Percentiles rank a stretch among this genome's conserved stretches.
Evolutionary conservation across 2,888 invertebrate species (phyloP).

Genomic region (Polyommatus icarus): DNA sequence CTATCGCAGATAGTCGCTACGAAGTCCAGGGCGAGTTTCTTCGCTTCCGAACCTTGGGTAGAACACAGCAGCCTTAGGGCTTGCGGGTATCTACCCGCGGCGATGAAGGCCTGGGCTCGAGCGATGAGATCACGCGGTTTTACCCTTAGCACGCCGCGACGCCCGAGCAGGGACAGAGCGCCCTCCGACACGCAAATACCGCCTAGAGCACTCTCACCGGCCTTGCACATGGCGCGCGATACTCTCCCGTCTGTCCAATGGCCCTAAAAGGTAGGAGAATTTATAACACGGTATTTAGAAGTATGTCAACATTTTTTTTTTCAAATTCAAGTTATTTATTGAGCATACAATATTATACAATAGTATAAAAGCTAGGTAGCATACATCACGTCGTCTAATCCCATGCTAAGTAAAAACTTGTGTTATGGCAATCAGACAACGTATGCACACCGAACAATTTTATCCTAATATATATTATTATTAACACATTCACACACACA

Average conservation of each 20-base stretch:
- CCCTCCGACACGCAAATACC: slow-evolving; percentile 75
- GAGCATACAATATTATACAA: too few species aligned
- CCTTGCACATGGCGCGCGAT: slow-evolving; percentile 81
- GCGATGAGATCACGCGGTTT: slow-evolving; percentile 81
- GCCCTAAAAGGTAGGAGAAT: slow-evolving; percentile 79
- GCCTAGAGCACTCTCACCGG: slow-evolving; percentile 79
- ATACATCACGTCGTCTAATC: too few species aligned
- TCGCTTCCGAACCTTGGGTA: slow-evolving; percentile 56
- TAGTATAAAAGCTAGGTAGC: too few species aligned
- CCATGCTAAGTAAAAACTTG: too few species aligned
- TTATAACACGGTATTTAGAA: background rate
- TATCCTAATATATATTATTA: too few species aligned
- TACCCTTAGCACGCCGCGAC: slow-evolving; percentile 83
- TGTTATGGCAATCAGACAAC: too few species aligned
- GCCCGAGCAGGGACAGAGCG: slow-evolving; percentile 79
- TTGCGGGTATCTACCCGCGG: slow-evolving; percentile 78
- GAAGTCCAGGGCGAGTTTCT: slow-evolving; percentile 54
- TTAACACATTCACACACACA: too few species aligned
- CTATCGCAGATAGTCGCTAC: slow-evolving; percentile 57
- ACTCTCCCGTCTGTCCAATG: slow-evolving; percentile 97
- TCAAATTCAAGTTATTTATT: too few species aligned
- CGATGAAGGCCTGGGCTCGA: slow-evolving; percentile 78
- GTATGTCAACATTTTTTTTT: background rate
- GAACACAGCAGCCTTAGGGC: slow-evolving; percentile 63
- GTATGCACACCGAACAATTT: too few species aligned